These are phyloP conservation scores for Thyatira batis DNA, from an alignment of 2,888 invertebrate species.

Conservation along the genomic window DNA sequence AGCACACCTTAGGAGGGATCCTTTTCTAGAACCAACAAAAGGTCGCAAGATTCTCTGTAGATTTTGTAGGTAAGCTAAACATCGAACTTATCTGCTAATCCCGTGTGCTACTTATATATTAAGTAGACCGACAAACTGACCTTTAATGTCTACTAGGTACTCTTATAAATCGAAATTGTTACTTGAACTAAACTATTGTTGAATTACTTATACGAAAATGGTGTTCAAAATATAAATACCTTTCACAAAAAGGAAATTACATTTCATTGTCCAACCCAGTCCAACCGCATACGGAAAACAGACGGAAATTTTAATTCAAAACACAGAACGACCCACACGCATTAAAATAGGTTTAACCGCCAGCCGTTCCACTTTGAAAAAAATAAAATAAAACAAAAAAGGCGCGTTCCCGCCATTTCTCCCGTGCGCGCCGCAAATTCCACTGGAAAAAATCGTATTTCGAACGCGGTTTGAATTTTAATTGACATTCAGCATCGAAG, in stretches of 20 bases:
- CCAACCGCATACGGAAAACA: conserved; percentile 57
- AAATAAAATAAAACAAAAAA: conserved; percentile 79
- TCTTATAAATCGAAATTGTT: too few relatives aligned
- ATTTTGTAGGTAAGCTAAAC: too few relatives aligned
- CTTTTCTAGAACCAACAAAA: too few relatives aligned
- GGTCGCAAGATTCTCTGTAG: too few relatives aligned
- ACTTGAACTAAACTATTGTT: too few relatives aligned
- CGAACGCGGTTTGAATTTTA: conserved; percentile 83
- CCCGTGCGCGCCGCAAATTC: conserved; percentile 78
- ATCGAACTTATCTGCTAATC: too few relatives aligned
- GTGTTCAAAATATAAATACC: conserved; percentile 2
- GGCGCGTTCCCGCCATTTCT: conserved; percentile 79
- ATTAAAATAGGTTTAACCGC: conserved; percentile 81
- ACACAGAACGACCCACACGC: conserved; percentile 78
- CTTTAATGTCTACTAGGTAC: neutral
- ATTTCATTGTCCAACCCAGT: conserved; percentile 73
- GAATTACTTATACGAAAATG: too few relatives aligned
- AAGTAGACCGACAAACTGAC: too few relatives aligned
- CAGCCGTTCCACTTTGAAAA: conserved; percentile 78
- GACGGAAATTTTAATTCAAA: conserved; percentile 76
- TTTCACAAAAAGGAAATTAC: conserved; percentile 70
- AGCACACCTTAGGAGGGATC: too few relatives aligned
- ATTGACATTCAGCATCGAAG: conserved; percentile 74
- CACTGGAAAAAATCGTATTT: conserved; percentile 82
- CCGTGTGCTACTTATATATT: too few relatives aligned